These are phyloP conservation scores for Temnothorax unifasciatus DNA, from an alignment of 2,888 invertebrate species.

Conservation along the genomic window DNA sequence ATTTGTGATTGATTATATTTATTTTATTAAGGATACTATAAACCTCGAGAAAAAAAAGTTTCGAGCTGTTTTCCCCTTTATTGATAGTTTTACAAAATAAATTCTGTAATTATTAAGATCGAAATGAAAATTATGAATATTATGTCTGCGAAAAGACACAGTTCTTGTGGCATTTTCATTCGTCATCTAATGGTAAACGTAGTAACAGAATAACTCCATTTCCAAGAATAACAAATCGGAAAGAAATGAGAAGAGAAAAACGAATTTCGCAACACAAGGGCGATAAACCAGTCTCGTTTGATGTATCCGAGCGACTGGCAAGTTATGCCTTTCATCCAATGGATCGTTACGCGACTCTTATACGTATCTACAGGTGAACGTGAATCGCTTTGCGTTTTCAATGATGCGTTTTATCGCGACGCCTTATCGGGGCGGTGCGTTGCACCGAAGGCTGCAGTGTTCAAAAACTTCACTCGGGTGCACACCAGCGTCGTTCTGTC, in stretches of 20 bases:
- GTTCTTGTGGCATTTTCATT: neutral
- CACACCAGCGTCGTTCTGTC: too few relatives aligned
- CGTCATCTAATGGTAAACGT: constrained; percentile 5
- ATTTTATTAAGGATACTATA: neutral
- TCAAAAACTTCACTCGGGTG: too few relatives aligned
- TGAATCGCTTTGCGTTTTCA: neutral
- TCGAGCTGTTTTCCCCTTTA: neutral
- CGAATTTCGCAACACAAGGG: neutral
- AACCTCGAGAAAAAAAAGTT: neutral
- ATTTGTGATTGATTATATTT: neutral
- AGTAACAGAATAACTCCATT: constrained; percentile 15
- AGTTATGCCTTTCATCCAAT: neutral
- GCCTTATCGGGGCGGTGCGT: neutral
- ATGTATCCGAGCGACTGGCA: neutral
- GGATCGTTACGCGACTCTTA: neutral
- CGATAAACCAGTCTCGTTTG: neutral
- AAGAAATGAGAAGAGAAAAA: neutral
- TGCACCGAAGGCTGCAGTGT: neutral
- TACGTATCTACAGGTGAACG: neutral
- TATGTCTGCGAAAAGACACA: neutral
- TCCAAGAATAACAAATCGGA: neutral
- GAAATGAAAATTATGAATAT: neutral
- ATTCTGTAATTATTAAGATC: neutral
- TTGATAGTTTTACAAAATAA: neutral
- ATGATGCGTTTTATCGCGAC: neutral